These are phyloP conservation scores for Campaea margaritaria DNA, from an alignment of 2,888 invertebrate genomes.

Conservation along the genomic window DNA sequence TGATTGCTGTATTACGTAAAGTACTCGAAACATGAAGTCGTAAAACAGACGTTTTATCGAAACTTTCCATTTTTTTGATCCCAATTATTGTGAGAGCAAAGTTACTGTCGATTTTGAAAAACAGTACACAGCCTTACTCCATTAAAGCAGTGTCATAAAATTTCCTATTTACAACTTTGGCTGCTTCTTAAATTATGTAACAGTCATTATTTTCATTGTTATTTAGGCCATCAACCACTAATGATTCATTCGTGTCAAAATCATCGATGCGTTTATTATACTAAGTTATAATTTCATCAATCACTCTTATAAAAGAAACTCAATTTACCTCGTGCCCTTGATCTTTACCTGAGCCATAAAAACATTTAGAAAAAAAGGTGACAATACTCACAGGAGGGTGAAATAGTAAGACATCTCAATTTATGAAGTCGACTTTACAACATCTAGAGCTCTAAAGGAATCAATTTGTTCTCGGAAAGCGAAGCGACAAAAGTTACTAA, in stretches of 20 bases:
- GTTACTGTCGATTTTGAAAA: constrained; percentile 32
- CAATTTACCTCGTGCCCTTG: constrained; percentile 68
- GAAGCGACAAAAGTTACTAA: constrained; percentile 56
- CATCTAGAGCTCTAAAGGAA: constrained; percentile 37
- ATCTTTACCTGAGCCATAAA: constrained; percentile 68
- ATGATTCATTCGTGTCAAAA: constrained; percentile 39
- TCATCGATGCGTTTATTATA: constrained; percentile 42
- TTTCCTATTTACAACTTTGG: constrained; percentile 13
- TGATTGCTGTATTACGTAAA: constrained; percentile 46
- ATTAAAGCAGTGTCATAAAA: constrained; percentile 23
- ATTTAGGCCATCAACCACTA: constrained; percentile 55
- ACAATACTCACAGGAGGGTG: constrained; percentile 72
- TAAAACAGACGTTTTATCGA: constrained; percentile 52
- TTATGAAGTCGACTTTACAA: constrained; percentile 61
- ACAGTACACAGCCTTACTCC: constrained; percentile 19
- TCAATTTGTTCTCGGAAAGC: constrained; percentile 48
- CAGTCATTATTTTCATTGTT: background rate
- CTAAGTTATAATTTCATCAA: constrained; percentile 75
- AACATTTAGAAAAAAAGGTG: constrained; percentile 67
- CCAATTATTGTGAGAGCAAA: constrained; percentile 27
- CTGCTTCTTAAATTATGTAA: constrained; percentile 2
- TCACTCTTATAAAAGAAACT: constrained; percentile 72
- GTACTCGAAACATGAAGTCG: constrained; percentile 48
- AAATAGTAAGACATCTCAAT: constrained; percentile 79
- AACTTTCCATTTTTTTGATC: constrained; percentile 46